Evolutionary conservation across 2,797 vertebrate species (phyloP).

Genomic region (Avahi laniger): DNA sequence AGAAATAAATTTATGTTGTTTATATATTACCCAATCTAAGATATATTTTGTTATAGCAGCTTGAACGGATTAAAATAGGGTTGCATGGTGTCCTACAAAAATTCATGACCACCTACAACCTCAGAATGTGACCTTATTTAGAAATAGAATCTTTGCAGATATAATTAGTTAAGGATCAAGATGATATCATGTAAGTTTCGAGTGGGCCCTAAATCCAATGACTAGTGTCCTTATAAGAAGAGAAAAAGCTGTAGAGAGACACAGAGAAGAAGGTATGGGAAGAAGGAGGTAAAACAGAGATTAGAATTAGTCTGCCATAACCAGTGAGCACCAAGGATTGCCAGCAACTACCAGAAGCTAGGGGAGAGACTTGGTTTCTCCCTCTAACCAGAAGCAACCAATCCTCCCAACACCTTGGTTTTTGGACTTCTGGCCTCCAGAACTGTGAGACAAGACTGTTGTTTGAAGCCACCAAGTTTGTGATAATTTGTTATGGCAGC

Average conservation of each 20-base stretch:
- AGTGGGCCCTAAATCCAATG: neutral
- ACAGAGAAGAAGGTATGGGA: neutral
- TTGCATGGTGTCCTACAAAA: neutral
- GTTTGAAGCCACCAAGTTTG: neutral
- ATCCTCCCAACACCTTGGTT: neutral
- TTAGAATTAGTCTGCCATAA: neutral
- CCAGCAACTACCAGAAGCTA: neutral
- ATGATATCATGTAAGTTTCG: neutral
- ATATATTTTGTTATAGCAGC: neutral
- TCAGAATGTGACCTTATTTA: neutral
- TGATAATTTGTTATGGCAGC: neutral
- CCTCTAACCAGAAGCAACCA: neutral
- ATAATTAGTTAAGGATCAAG: neutral
- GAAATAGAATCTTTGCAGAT: neutral
- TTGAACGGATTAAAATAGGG: neutral
- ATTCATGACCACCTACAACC: neutral
- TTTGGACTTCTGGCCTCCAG: neutral
- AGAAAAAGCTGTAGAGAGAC: neutral
- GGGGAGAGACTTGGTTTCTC: neutral
- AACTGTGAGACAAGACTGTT: neutral
- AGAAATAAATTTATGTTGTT: neutral
- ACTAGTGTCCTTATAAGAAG: neutral
- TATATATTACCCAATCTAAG: neutral
- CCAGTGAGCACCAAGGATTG: neutral
- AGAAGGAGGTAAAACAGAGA: neutral